phyloP scores from a whole-genome alignment of 2,113 vertebrate species.

The Geococcyx californianus region DNA sequence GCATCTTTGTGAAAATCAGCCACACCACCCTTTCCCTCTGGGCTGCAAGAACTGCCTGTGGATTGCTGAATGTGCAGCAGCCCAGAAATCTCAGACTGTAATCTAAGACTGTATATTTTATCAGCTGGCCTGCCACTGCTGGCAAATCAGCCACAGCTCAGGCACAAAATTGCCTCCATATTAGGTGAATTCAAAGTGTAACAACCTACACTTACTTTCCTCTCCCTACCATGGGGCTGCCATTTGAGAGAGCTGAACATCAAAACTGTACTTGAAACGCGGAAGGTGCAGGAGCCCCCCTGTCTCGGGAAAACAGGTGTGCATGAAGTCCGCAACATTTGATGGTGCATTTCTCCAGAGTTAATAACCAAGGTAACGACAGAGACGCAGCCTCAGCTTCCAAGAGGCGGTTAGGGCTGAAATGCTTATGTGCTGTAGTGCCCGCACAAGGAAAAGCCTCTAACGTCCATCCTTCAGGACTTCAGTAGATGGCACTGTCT shows the following conservation, averaged over 20 bases:
- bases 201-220: neutral
- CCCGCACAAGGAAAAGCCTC: neutral
- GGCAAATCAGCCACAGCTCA: neutral
- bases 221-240: neutral
- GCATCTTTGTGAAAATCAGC: neutral
- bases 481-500: constrained; percentile 58
- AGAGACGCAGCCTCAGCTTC: neutral
- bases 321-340: rapidly evolving
- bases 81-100: neutral
- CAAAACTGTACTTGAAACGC: neutral
- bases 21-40: neutral
- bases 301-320: neutral
- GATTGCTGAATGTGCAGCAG: neutral
- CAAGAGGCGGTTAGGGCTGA: neutral
- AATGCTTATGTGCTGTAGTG: rapidly evolving
- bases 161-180: neutral
- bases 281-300: neutral
- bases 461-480: neutral
- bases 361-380: neutral
- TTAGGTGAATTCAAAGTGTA: neutral
- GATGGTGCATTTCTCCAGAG: neutral
- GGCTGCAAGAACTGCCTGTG: neutral
- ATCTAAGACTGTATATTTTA: neutral
- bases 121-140: neutral
- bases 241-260: neutral